Evolutionary conservation across 2,888 invertebrate genomes (phyloP).

Genomic region (Chrysotoxum bicinctum): DNA sequence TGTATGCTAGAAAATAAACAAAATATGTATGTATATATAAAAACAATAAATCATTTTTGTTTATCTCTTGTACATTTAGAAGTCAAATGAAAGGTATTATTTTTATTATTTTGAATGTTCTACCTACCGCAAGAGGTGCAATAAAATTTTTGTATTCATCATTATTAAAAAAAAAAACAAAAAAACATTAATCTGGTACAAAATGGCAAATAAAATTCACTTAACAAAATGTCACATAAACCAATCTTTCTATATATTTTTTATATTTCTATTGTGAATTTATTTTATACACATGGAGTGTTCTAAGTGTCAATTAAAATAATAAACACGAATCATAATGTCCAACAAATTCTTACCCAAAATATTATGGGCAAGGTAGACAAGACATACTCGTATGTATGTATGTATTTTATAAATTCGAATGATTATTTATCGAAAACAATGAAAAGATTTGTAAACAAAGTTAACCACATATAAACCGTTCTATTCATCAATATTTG

Average conservation of each 20-base stretch:
- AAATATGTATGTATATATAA: not conserved
- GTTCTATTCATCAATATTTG: no score
- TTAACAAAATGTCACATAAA: conserved; percentile 12
- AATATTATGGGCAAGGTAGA: not conserved
- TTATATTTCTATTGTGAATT: no score
- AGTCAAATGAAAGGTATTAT: conserved; percentile 10
- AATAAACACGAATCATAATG: not conserved
- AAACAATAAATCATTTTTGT: conserved; percentile 11
- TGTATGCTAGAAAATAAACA: not conserved
- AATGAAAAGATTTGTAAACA: not conserved
- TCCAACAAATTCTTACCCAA: not conserved
- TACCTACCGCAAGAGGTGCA: conserved; percentile 6
- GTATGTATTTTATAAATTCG: not conserved
- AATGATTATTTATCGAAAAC: not conserved
- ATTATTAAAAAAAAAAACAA: not conserved
- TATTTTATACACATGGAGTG: not conserved
- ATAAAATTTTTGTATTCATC: not conserved
- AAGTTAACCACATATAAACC: no score
- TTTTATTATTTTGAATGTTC: not conserved
- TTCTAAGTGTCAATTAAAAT: not conserved
- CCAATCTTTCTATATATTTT: not conserved
- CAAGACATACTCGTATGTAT: no score
- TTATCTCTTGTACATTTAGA: conserved; percentile 8
- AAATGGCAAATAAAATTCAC: not conserved
- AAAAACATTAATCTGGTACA: not conserved